A percentile compares a stretch with the other conserved stretches of the same genome.
phyloP scores from a whole-genome alignment of 2,797 vertebrate genomes.

The Mormyrops attenuatus region DNA sequence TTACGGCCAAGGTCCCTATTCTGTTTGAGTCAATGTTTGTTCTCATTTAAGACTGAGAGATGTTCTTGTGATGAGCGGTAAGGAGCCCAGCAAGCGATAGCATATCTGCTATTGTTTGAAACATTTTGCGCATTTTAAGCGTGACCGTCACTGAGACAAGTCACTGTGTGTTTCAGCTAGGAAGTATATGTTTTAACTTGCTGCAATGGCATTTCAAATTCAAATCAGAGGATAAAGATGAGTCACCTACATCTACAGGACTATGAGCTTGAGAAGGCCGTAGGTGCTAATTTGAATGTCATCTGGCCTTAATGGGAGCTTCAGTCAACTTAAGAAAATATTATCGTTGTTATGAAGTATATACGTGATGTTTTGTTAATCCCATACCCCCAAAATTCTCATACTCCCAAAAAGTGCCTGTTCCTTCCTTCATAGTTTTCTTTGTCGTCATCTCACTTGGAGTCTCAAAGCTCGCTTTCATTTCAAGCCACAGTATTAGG shows the following conservation, averaged over 20 bases:
- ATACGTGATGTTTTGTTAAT: background rate
- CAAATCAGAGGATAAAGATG: background rate
- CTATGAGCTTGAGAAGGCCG: background rate
- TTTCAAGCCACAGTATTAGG: background rate
- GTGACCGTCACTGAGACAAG: background rate
- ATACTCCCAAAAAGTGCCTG: background rate
- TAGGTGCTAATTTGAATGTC: background rate
- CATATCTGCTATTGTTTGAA: background rate
- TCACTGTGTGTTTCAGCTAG: background rate
- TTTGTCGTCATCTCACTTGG: background rate
- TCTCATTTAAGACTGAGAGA: background rate
- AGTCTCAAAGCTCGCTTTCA: background rate
- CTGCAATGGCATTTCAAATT: background rate
- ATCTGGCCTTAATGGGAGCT: background rate
- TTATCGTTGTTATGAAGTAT: background rate
- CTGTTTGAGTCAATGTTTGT: background rate
- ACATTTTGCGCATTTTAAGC: background rate
- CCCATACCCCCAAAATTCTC: background rate
- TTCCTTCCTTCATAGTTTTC: background rate
- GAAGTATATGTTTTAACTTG: background rate
- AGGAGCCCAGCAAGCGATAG: background rate
- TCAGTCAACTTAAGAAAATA: background rate
- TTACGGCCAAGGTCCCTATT: background rate
- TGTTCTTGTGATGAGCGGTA: background rate
- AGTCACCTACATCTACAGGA: background rate